Evolutionary conservation across 2,888 invertebrate genomes (phyloP), one percentile per base, ranked within the genome.

Genomic region (Enchytraeus crypticus): DNA sequence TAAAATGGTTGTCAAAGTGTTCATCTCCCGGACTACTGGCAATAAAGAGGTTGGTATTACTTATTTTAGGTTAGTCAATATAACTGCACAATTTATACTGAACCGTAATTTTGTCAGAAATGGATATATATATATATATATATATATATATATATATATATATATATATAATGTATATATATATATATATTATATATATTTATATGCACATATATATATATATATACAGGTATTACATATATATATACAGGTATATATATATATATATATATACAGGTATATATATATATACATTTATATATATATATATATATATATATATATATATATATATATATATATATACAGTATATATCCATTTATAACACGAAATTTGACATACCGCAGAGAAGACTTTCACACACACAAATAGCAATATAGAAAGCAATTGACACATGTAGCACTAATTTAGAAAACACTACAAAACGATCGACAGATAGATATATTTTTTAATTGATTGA

Each of bases 1-100:
- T 45, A 59, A 23, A 21, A 65, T 65, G 65, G 65, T 64, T 14
- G 46, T 65, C 53, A 59, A 59, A 53, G 58, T 65, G 45, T 65
- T 51, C 43, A 57, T 65, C 18, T 65, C 65, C 33, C 59, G 61
- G 29, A 63, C 60, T 30, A 62, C 65, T 8, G 65, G 63, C 30
- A 65, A 64, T 56, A 65, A 58, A 38, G 64, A 63, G 59, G 65
- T 65, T 23, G 55, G 63, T 46, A 27, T 29, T 18, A 49, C 18
- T 21, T 21, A 18, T 29, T 45, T 18, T 43, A 23, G 5, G 38
- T 3, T 27, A 5, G n/a, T 5, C n/a, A 5, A 5, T 53, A 49
- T 49, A 49, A 21, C 23, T 14, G 8, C 14, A 18, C 8, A 49
- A 21, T 49, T 11, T 49, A 21, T 21, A n/a, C n/a, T n/a, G 8